A percentile compares a stretch with the other conserved stretches of the same genome.
These are phyloP conservation scores for Lampropteryx suffumata DNA, from an alignment of 2,888 invertebrate species.

Conservation along the genomic window DNA sequence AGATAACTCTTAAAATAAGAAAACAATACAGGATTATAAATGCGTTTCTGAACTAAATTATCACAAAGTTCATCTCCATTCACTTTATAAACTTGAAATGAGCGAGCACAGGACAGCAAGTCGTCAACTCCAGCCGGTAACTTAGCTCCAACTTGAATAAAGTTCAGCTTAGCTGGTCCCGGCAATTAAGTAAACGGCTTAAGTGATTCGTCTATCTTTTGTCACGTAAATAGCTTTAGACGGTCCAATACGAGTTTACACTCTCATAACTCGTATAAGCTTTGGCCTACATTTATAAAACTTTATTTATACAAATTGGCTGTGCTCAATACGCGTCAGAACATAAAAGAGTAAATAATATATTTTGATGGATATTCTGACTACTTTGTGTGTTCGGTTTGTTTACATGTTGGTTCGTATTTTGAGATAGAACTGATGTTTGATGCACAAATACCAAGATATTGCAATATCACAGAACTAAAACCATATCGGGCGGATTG, in stretches of 20 bases:
- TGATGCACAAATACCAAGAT: not conserved
- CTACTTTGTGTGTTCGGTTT: not conserved
- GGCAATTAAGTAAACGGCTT: conserved; percentile 42
- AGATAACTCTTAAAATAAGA: too few relatives aligned
- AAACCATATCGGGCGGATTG: conserved; percentile 29
- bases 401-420: not conserved
- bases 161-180: conserved; percentile 34
- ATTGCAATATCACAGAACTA: conserved; percentile 13
- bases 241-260: not conserved
- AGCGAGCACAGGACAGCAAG: conserved; percentile 14
- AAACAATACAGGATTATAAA: not conserved
- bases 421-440: not conserved
- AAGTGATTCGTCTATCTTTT: conserved; percentile 32
- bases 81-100: conserved; percentile 10
- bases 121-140: conserved; percentile 26
- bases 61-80: conserved; percentile 3
- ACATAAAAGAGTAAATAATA: too few relatives aligned
- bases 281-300: too few relatives aligned
- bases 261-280: too few relatives aligned
- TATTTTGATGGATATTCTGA: too few relatives aligned
- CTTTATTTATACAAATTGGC: too few relatives aligned
- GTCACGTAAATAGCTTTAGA: conserved; percentile 20
- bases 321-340: too few relatives aligned
- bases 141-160: conserved; percentile 36
- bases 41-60: not conserved